Conservation (phyloP, 1,140 invertebrate genomes). For the Listronotus bonariensis region DNA sequence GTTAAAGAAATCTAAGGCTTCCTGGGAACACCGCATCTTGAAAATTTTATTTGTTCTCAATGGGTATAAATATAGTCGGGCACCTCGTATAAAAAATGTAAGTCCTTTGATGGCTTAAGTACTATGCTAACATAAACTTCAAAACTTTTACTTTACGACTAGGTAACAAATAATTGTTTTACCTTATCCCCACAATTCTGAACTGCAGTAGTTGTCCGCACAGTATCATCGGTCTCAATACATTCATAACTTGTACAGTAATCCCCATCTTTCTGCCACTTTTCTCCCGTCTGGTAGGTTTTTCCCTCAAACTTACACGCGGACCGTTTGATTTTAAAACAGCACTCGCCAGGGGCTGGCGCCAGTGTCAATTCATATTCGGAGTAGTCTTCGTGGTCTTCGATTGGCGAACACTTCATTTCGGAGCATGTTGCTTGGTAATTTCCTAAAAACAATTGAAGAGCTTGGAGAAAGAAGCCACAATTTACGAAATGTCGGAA, state of each 20-base stretch:
- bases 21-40: no score
- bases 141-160: no score
- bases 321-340: constrained; percentile 61
- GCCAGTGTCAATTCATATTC: constrained; percentile 63
- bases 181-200: constrained; percentile 38
- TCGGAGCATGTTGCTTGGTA: constrained; percentile 48
- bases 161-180: no score
- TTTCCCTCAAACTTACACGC: constrained; percentile 65
- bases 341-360: constrained; percentile 63
- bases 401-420: constrained; percentile 51
- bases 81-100: no score
- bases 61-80: no score
- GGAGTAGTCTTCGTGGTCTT: constrained; percentile 50
- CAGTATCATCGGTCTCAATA: constrained; percentile 51
- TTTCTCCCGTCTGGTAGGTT: constrained; percentile 59
- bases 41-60: no score
- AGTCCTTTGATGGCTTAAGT: no score
- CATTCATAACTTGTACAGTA: constrained; percentile 62
- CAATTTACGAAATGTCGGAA: no score
- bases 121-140: no score
- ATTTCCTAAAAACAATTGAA: constrained; percentile 22
- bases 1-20: no score
- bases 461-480: no score
- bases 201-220: constrained; percentile 57
- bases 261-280: constrained; percentile 62